Evolutionary conservation across 2,888 invertebrate genomes (phyloP).

Genomic region (Phortica magna): DNA sequence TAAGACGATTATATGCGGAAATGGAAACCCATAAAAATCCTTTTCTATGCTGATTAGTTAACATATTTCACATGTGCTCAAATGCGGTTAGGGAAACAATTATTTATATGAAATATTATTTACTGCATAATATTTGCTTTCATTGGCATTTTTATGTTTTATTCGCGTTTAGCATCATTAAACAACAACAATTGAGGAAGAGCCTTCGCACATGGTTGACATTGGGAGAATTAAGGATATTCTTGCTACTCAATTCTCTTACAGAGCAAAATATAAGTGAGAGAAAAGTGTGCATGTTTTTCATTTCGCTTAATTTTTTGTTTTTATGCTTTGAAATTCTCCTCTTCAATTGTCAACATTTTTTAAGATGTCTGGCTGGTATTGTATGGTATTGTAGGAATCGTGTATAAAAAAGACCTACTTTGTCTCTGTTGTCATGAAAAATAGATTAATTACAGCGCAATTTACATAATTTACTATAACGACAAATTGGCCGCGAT

Average conservation of each 20-base stretch:
- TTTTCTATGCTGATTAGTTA: constrained; percentile 77
- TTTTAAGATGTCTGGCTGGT: too few relatives aligned
- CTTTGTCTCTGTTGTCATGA: not conserved
- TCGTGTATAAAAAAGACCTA: not conserved
- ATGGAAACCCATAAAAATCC: constrained; percentile 77
- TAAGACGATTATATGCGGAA: constrained; percentile 72
- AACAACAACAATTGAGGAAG: not conserved
- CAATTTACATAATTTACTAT: constrained; percentile 38
- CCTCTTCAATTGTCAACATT: too few relatives aligned
- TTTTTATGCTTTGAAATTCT: too few relatives aligned
- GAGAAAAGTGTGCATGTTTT: too few relatives aligned
- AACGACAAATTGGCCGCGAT: constrained; percentile 14
- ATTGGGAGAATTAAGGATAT: too few relatives aligned
- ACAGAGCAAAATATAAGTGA: too few relatives aligned
- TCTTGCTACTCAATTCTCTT: too few relatives aligned
- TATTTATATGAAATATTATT: constrained; percentile 77
- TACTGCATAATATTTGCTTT: constrained; percentile 54
- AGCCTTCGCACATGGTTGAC: not conserved
- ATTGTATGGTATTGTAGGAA: too few relatives aligned
- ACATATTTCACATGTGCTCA: constrained; percentile 67
- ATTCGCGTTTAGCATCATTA: not conserved
- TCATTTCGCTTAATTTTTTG: too few relatives aligned
- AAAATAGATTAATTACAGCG: constrained; percentile 32
- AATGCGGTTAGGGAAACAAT: constrained; percentile 70
- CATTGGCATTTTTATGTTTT: not conserved